Evolutionary conservation across 1,140 invertebrate genomes (phyloP), one percentile per base, ranked within the genome.

Genomic region (Lysiphlebus fabarum): DNA sequence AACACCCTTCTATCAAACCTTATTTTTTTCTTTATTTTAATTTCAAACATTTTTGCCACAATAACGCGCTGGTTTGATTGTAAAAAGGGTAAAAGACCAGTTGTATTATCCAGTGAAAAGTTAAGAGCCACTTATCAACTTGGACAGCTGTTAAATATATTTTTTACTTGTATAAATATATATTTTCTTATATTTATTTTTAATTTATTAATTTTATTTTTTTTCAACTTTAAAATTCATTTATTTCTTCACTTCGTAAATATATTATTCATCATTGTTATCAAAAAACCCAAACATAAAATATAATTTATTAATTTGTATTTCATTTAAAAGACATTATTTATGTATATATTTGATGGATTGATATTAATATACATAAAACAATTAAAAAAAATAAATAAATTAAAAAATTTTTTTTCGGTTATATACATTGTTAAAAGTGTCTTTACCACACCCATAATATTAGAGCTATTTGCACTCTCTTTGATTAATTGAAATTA

Each of bases 401-500:
- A 26, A 26, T 1, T 2, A 26, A 26, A 26, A 26, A 26, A 26
- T 26, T 26, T 26, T n/a, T n/a, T n/a, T n/a, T n/a, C n/a, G 17
- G 17, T 26, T 26, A 26, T 26, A 26, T n/a, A n/a, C n/a, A n/a
- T 26, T 26, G 17, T 26, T 26, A 26, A 26, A 26, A 26, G 2
- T 26, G 17, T 26, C 11, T 17, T 38, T 40, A 5, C 53, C 60
- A 43, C 41, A 41, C 56, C 45, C 62, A 55, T 62, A 47, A 10
- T 6, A 48, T 12, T 44, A 40, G 57, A 26, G 54, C 17, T 51
- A 55, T 49, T 44, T 54, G 17, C 51, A 42, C 41, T 58, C 62
- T 50, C 45, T 53, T 54, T 71, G 70, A 75, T 75, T 75, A 73
- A 75, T 75, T 66, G 73, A 71, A 73, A 67, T 70, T 70, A 72